Evolutionary conservation across 1,140 invertebrate species (phyloP).

Genomic region (Zaprionus capensis): DNA sequence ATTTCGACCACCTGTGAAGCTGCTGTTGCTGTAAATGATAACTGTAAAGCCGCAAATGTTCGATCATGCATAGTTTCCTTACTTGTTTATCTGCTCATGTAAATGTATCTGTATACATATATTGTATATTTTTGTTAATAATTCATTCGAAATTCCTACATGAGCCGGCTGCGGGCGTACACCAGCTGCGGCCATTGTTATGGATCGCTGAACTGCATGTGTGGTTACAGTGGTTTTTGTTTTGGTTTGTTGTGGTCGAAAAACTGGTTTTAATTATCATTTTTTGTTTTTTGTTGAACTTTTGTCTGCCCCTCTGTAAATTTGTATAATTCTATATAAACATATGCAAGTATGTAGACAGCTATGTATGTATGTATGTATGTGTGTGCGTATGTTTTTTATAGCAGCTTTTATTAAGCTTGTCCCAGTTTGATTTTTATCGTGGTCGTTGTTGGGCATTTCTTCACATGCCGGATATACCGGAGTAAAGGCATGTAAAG

Average conservation of each 20-base stretch:
- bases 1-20: background rate
- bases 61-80: background rate
- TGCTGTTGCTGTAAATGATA: background rate
- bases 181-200: slow-evolving; percentile 42
- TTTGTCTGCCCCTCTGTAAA: slow-evolving; percentile 29
- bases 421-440: slow-evolving; percentile 77
- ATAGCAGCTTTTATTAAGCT: slow-evolving; percentile 58
- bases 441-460: slow-evolving; percentile 58
- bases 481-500: slow-evolving; percentile 17
- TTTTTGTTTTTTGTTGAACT: slow-evolving; percentile 43
- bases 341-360: background rate
- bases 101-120: slow-evolving; percentile 1
- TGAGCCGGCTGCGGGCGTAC: slow-evolving; percentile 30
- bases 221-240: slow-evolving; percentile 47
- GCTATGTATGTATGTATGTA: slow-evolving; percentile 13
- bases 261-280: slow-evolving; percentile 76
- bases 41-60: background rate
- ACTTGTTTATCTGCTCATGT: background rate
- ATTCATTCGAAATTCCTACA: slow-evolving; percentile 22
- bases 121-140: slow-evolving; percentile 6
- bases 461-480: slow-evolving; percentile 65
- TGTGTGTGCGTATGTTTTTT: slow-evolving; percentile 38
- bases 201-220: slow-evolving; percentile 66
- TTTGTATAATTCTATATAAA: background rate
- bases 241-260: slow-evolving; percentile 54